phyloP scores from a whole-genome alignment of 2,113 vertebrate genomes.

The Xiphophorus maculatus region DNA sequence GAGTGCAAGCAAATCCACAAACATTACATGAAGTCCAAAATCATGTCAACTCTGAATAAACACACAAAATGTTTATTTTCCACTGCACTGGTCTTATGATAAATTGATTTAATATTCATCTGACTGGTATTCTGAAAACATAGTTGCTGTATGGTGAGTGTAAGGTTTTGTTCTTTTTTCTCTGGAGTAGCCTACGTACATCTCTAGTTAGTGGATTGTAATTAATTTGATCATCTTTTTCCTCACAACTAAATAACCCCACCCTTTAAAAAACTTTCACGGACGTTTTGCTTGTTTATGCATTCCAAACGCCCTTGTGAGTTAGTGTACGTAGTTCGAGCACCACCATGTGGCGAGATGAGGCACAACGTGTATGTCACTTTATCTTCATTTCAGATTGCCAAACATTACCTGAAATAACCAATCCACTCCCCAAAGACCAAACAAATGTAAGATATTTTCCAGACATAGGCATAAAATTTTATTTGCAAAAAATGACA shows the following conservation, averaged over 20 bases:
- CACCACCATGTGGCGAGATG: conserved; percentile 58
- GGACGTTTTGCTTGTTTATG: neutral
- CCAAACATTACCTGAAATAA: neutral
- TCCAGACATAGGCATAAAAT: conserved; percentile 75
- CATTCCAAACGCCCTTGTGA: neutral
- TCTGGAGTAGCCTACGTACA: neutral
- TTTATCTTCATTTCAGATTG: neutral
- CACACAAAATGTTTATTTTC: conserved; percentile 11
- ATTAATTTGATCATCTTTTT: neutral
- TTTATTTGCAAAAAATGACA: conserved; percentile 81
- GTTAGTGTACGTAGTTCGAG: neutral
- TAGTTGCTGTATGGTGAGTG: neutral
- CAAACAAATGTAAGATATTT: neutral
- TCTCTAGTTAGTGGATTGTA: neutral
- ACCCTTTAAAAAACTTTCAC: neutral
- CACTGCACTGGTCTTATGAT: conserved; percentile 9
- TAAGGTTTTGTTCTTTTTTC: neutral
- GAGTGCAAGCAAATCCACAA: conserved; percentile 28
- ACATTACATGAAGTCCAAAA: conserved; percentile 24
- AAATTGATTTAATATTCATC: neutral
- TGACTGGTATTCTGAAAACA: neutral
- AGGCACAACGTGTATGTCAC: neutral
- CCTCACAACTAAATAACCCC: neutral
- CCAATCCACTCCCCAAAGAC: neutral
- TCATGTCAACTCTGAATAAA: conserved; percentile 17